Evolutionary conservation across 2,888 invertebrate species (phyloP), one percentile per base, ranked within the genome.

Genomic region (Drosophila peninsularis): DNA sequence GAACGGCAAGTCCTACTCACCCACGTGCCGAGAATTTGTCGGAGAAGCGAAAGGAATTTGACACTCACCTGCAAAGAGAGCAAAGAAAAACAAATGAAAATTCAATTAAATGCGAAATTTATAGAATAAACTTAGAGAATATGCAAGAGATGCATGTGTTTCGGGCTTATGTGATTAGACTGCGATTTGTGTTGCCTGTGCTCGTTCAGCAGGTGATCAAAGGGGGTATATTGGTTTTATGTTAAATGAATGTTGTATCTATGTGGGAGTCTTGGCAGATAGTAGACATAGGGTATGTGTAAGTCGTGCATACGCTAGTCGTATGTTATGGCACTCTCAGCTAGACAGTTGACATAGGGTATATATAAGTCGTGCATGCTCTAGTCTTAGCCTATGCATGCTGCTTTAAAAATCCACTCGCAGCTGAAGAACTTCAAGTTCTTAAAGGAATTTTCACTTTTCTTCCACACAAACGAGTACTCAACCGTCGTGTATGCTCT

Each of bases 41-140:
- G 13, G 19, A 32, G 9, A 3, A 32, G 19, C 3, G 21, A 50
- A 34, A 34, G 32, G 49, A 32, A 41, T 54, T 34, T 56, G 32
- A 36, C 41, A 86, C 84, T 85, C 89, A 85, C 84, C 84, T 85
- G 88, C 55, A 85, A 85, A 62, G 50, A 75, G 52, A 45, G 45
- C 10, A 5, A 24, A 30, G 30, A 9, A 49, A 55, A 47, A 21
- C 39, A 67, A 56, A 62, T 57, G 50, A 17, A 53, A 56, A 39
- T 72, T 56, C 56, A 70, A 82, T 77, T 75, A 80, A 54, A 61
- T 19, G 7, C 14, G 42, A 71, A 70, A 70, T 71, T 57, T 66
- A 64, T 73, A 30, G 6, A 30, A 30, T 30, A 5, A 6, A 30
- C 7, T 30, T 30, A 62, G 9, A 62, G 57, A 68, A 62, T 57